Evolutionary conservation across 2,113 vertebrate species (phyloP).

Genomic region (Tetrax tetrax): DNA sequence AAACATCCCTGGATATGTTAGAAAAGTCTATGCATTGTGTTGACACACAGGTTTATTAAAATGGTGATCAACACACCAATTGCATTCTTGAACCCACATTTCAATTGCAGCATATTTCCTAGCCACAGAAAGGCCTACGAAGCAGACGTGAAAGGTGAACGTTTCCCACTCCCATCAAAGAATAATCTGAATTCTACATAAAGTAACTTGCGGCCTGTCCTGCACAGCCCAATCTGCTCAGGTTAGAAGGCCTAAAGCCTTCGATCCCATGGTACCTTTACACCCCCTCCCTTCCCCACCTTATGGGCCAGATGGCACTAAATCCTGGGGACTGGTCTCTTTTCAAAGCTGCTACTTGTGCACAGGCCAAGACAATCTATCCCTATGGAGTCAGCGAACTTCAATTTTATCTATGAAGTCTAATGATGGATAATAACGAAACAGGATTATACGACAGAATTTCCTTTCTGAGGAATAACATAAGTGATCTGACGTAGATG

Average conservation of each 20-base stretch:
- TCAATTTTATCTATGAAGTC: background rate
- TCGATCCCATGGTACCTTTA: background rate
- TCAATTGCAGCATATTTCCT: background rate
- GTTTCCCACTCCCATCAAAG: background rate
- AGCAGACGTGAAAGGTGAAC: background rate
- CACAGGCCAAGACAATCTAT: conserved; percentile 32
- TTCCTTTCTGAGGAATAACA: background rate
- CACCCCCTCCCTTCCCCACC: conserved; percentile 32
- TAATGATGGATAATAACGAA: background rate
- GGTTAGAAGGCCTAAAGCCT: background rate
- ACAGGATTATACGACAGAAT: background rate
- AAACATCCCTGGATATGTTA: background rate
- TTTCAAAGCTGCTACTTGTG: conserved; percentile 29
- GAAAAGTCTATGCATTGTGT: background rate
- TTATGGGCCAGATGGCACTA: conserved; percentile 53
- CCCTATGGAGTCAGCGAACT: background rate
- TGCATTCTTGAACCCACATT: background rate
- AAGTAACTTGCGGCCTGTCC: background rate
- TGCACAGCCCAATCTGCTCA: conserved; percentile 56
- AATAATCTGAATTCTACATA: background rate
- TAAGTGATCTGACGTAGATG: background rate
- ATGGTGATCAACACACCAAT: background rate
- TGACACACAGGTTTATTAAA: background rate
- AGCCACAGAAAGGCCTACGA: background rate
- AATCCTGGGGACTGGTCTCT: conserved; percentile 17